These are phyloP conservation scores for Rhabdophis nuchalis DNA, from an alignment of 2,797 vertebrate genomes.

Conservation along the genomic window DNA sequence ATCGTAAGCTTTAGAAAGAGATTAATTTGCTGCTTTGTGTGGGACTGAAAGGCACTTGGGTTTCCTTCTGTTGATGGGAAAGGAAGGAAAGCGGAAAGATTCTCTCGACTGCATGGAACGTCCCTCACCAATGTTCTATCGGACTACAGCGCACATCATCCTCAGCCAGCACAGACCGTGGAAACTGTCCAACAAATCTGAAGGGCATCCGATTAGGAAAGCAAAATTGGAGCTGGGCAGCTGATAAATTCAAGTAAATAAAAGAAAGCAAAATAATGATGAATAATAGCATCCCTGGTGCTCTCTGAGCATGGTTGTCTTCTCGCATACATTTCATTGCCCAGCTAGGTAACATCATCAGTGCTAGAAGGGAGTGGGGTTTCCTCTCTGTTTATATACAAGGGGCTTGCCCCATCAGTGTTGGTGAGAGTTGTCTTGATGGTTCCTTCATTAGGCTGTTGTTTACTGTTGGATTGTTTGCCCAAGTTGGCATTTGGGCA, in stretches of 20 bases:
- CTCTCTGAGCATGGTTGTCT: not conserved
- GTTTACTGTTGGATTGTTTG: not conserved
- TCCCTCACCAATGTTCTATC: not conserved
- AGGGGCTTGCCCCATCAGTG: not conserved
- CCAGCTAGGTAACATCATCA: not conserved
- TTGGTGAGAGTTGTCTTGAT: not conserved
- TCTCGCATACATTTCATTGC: not conserved
- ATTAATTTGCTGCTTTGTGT: not conserved
- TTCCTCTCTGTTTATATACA: not conserved
- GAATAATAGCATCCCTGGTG: not conserved
- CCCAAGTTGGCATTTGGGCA: not conserved
- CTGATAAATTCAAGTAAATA: not conserved
- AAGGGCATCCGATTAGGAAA: not conserved
- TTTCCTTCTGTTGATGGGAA: not conserved
- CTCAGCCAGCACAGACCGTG: not conserved
- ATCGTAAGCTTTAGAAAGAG: not conserved
- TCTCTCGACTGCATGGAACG: not conserved
- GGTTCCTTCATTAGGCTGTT: not conserved
- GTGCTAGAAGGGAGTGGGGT: not conserved
- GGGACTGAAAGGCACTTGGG: not conserved
- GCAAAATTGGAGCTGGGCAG: not conserved
- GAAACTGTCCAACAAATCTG: not conserved
- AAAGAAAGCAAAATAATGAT: not conserved
- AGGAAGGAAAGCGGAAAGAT: not conserved
- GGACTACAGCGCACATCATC: not conserved